These are phyloP conservation scores for Himalopsyche anomala DNA, from an alignment of 2,888 invertebrate genomes.

Conservation along the genomic window DNA sequence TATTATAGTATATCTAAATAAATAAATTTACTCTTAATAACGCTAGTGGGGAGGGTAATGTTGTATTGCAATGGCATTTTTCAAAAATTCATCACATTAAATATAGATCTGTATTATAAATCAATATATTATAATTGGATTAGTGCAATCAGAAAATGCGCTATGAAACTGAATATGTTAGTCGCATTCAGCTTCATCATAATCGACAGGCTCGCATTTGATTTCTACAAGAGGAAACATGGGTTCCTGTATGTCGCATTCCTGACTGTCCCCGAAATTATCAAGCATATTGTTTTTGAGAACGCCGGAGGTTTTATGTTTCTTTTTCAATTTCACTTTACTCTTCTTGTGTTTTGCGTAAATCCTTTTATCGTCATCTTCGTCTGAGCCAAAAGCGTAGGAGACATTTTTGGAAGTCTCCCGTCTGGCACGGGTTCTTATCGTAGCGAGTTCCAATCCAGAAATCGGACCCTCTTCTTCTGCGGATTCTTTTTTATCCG, in stretches of 20 bases:
- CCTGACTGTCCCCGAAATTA: neutral
- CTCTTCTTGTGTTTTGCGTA: slow-evolving; percentile 60
- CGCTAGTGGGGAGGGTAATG: neutral
- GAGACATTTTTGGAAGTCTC: slow-evolving; percentile 56
- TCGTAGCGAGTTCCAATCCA: slow-evolving; percentile 54
- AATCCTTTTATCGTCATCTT: slow-evolving; percentile 66
- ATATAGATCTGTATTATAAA: neutral
- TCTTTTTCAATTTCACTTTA: slow-evolving; percentile 61
- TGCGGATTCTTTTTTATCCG: slow-evolving; percentile 28
- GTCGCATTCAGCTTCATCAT: slow-evolving; percentile 45
- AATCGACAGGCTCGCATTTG: slow-evolving; percentile 61
- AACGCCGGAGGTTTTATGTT: slow-evolving; percentile 64
- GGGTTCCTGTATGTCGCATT: slow-evolving; percentile 48
- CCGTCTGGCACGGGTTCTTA: slow-evolving; percentile 51
- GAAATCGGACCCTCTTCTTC: slow-evolving; percentile 56
- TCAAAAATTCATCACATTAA: neutral
- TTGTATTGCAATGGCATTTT: slow-evolving; percentile 11
- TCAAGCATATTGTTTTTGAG: neutral
- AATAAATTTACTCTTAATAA: slow-evolving; percentile 13
- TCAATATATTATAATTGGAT: neutral
- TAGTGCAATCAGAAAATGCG: neutral
- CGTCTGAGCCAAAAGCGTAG: slow-evolving; percentile 60
- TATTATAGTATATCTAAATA: slow-evolving; percentile 7
- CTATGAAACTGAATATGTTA: neutral
- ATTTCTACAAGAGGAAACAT: slow-evolving; percentile 59